These are phyloP conservation scores for Labroides dimidiatus DNA, from an alignment of 2,797 vertebrate species.

Conservation along the genomic window DNA sequence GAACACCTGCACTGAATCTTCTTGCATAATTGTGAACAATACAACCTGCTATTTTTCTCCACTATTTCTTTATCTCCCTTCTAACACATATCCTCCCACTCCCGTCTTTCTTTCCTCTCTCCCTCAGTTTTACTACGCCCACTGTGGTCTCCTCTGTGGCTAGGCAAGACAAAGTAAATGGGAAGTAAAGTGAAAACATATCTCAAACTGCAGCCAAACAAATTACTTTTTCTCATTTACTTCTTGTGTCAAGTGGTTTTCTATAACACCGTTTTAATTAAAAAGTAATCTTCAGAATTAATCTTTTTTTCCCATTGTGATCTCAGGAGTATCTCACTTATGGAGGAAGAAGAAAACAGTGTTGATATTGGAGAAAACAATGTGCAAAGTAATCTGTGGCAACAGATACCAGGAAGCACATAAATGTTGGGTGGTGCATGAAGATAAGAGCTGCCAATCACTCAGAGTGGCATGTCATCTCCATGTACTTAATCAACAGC, in stretches of 20 bases:
- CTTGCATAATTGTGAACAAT: conserved; percentile 30
- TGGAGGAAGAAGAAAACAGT: conserved; percentile 2
- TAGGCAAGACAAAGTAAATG: conserved; percentile 5
- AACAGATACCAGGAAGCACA: conserved; percentile 24
- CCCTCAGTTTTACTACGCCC: conserved; percentile 20
- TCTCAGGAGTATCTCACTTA: conserved; percentile 48
- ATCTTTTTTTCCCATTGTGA: conserved; percentile 43
- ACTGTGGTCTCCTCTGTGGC: conserved; percentile 17
- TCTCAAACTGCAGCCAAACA: conserved; percentile 28
- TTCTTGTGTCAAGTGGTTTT: conserved; percentile 35
- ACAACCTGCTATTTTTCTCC: conserved; percentile 15
- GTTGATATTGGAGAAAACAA: conserved; percentile 45
- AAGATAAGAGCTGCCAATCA: conserved; percentile 69
- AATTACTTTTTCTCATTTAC: conserved; percentile 39
- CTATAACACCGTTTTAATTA: conserved; percentile 60
- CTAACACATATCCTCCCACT: conserved; percentile 29
- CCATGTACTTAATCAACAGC: conserved; percentile 33
- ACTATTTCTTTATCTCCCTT: conserved; percentile 41
- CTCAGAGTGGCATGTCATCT: conserved; percentile 26
- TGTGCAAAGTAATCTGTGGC: conserved; percentile 34
- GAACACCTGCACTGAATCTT: conserved; percentile 13
- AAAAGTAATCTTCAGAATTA: conserved; percentile 65
- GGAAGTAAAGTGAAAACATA: conserved; percentile 25
- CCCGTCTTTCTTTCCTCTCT: conserved; percentile 19
- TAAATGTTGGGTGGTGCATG: not conserved